These are phyloP conservation scores for Drosophila suzukii DNA, from an alignment of 1,140 invertebrate species.

Conservation along the genomic window DNA sequence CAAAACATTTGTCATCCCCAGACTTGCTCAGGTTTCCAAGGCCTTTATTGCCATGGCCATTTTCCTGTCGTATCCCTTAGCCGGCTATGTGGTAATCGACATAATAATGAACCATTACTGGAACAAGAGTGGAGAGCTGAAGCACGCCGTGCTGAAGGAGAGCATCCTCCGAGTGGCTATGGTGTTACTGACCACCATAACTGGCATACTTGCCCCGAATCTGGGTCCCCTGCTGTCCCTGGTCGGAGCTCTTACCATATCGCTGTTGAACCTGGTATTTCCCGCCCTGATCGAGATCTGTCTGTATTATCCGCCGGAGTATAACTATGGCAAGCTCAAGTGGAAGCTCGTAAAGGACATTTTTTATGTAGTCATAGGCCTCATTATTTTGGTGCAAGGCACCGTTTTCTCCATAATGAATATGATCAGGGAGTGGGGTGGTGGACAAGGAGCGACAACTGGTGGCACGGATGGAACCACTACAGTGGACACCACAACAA, in stretches of 20 bases:
- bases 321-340: constrained; percentile 27
- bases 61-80: constrained; percentile 42
- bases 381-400: constrained; percentile 28
- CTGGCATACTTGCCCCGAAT: constrained; percentile 46
- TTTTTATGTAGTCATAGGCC: constrained; percentile 20
- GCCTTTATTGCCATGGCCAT: constrained; percentile 24
- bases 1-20: not conserved
- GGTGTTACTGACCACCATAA: constrained; percentile 19
- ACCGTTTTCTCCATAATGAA: constrained; percentile 8
- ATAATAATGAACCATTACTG: constrained; percentile 45
- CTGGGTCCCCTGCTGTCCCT: constrained; percentile 50
- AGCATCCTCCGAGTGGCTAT: constrained; percentile 1
- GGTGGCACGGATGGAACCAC: not conserved
- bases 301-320: constrained; percentile 29
- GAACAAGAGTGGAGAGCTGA: not conserved
- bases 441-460: not conserved
- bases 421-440: constrained; percentile 15
- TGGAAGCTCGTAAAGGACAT: constrained; percentile 58
- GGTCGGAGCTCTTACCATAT: constrained; percentile 54
- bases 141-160: constrained; percentile 23
- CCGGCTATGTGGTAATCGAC: constrained; percentile 49
- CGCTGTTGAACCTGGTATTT: constrained; percentile 52
- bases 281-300: constrained; percentile 49
- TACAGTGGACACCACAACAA: not conserved
- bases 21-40: constrained; percentile 34